Conservation (phyloP, 2,888 invertebrate genomes). For the Drosophila paranaensis region DNA sequence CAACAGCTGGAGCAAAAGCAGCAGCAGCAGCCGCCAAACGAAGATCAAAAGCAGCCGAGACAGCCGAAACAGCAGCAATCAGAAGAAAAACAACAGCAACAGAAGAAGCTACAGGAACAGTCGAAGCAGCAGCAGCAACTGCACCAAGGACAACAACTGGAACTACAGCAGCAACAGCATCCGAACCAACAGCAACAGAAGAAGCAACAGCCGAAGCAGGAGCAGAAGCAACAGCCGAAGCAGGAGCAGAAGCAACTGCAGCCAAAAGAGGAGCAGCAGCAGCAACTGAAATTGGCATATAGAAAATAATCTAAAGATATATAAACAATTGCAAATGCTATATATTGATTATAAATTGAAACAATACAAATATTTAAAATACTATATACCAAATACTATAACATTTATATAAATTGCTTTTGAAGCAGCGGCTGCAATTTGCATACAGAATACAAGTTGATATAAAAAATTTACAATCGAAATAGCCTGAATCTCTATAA, state of each 20-base stretch:
- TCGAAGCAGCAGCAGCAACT: background rate
- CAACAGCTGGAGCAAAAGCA: background rate
- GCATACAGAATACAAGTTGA: conserved; percentile 40
- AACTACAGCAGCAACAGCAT: no score
- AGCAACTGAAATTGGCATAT: conserved; percentile 27
- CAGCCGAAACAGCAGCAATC: background rate
- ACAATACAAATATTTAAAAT: background rate
- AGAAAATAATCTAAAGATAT: no score
- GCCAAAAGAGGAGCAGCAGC: background rate
- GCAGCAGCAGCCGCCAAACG: no score
- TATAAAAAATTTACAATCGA: background rate
- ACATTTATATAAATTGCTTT: background rate
- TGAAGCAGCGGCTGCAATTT: conserved; percentile 11
- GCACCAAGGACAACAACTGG: background rate
- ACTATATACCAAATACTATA: no score
- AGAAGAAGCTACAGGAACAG: background rate
- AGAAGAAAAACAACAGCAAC: background rate
- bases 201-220: background rate
- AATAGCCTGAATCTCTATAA: background rate
- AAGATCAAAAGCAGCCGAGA: background rate
- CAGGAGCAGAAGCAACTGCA: background rate
- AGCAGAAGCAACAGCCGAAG: background rate
- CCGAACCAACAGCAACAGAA: background rate
- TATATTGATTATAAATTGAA: background rate
- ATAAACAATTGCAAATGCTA: no score